phyloP scores from a whole-genome alignment of 92 coral and sea anemone genomes.

The Phymanthus crucifer region DNA sequence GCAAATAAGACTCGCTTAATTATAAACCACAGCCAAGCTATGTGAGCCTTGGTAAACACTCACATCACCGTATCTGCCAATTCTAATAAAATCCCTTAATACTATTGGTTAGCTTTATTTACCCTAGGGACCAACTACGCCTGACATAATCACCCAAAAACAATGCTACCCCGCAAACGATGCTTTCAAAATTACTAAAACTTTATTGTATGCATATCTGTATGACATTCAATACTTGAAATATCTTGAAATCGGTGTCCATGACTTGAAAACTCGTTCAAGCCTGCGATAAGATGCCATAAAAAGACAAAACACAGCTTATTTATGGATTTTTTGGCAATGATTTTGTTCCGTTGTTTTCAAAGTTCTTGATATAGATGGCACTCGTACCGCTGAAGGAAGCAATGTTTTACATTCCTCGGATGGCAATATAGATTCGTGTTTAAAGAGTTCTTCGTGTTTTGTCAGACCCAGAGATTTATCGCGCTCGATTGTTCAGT shows the following conservation, averaged over 20 bases:
- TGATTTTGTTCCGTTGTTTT: not conserved
- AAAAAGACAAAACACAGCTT: not conserved
- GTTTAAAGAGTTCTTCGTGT: not conserved
- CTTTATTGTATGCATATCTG: not conserved
- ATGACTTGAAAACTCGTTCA: not conserved
- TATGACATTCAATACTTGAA: not conserved
- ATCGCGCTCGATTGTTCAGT: not conserved
- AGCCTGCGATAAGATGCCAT: not conserved
- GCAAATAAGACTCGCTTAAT: slow-evolving; percentile 32
- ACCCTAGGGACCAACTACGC: slow-evolving; percentile 38
- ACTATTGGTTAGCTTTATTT: slow-evolving; percentile 51
- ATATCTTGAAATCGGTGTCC: not conserved
- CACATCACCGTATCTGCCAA: slow-evolving; percentile 22
- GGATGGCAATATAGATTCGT: not conserved
- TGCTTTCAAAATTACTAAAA: not conserved
- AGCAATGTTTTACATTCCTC: not conserved
- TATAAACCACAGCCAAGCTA: slow-evolving; percentile 41
- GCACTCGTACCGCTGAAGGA: not conserved
- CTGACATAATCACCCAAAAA: slow-evolving; percentile 12
- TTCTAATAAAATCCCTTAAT: not conserved
- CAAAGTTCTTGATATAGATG: not conserved
- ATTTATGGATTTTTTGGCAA: not conserved
- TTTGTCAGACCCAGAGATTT: not conserved
- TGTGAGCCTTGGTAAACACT: slow-evolving; percentile 21
- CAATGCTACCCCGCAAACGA: slow-evolving; percentile 2